phyloP scores from a whole-genome alignment of 2,888 invertebrate genomes.

The Meiosimyza decipiens region DNA sequence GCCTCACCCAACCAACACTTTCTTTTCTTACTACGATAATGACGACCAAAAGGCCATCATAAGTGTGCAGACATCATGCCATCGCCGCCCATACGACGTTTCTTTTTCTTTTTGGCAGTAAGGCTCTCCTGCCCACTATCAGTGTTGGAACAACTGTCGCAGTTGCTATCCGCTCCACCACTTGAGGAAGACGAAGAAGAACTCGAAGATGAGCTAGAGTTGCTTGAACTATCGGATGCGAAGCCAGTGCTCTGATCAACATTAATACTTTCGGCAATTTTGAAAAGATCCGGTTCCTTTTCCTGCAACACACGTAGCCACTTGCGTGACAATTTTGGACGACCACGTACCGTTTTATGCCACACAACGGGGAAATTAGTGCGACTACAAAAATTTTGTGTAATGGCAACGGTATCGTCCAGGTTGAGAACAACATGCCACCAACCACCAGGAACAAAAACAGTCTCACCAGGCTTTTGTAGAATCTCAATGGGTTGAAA shows the following conservation, averaged over 20 bases:
- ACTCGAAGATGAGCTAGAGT: conserved; percentile 78
- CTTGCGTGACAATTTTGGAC: conserved; percentile 94
- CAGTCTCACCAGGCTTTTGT: conserved; percentile 96
- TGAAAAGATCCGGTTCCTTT: conserved; percentile 82
- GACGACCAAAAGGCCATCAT: conserved; percentile 54
- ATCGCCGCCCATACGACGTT: conserved; percentile 70
- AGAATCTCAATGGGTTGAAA: conserved; percentile 94
- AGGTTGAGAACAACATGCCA: conserved; percentile 99
- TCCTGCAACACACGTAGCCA: conserved; percentile 81
- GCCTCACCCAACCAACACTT: conserved; percentile 41
- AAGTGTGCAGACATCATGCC: conserved; percentile 47
- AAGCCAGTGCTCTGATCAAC: conserved; percentile 87
- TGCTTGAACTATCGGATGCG: conserved; percentile 94
- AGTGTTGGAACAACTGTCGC: conserved; percentile 70
- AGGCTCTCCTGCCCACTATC: conserved; percentile 92
- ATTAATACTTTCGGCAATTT: conserved; percentile 85
- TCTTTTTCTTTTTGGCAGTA: conserved; percentile 85
- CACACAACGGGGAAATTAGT: conserved; percentile 98
- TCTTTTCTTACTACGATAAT: conserved; percentile 6
- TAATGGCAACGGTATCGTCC: conserved; percentile 95
- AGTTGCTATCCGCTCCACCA: conserved; percentile 71
- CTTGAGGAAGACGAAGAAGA: conserved; percentile 74
- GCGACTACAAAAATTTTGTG: conserved; percentile 96
- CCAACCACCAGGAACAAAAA: conserved; percentile 99
- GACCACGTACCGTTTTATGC: conserved; percentile 96